phyloP scores from a whole-genome alignment of 2,888 invertebrate species.

The Ophion costatus region DNA sequence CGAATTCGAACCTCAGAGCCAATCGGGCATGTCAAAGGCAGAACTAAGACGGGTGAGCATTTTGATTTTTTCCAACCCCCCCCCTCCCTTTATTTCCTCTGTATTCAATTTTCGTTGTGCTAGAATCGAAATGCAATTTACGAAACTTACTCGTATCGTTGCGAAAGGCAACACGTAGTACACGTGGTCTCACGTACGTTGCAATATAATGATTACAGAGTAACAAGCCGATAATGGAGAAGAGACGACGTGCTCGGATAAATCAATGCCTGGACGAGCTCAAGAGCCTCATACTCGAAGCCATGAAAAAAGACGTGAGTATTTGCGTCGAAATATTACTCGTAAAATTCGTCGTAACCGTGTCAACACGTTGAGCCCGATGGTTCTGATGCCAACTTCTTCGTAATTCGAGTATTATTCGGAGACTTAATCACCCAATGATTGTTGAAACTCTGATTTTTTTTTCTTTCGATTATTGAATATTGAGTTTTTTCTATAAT shows the following conservation, averaged over 20 bases:
- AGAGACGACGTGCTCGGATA: slow-evolving; percentile 94
- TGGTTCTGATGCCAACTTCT: background rate
- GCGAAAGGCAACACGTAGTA: background rate
- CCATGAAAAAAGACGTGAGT: slow-evolving; percentile 96
- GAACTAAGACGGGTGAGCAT: slow-evolving; percentile 88
- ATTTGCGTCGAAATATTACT: slow-evolving; percentile 40
- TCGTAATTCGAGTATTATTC: background rate
- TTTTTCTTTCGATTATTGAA: background rate
- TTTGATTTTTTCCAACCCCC: background rate
- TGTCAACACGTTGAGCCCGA: background rate
- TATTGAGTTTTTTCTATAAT: background rate
- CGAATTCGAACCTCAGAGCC: slow-evolving; percentile 84
- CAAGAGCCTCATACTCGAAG: slow-evolving; percentile 93
- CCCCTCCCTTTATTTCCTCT: background rate
- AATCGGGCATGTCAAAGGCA: slow-evolving; percentile 88
- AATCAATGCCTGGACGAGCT: slow-evolving; percentile 95
- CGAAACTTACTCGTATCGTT: background rate
- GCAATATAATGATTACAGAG: slow-evolving; percentile 89
- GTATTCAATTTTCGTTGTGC: background rate
- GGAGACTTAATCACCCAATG: background rate
- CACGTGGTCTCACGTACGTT: slow-evolving; percentile 47
- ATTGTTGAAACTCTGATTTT: background rate
- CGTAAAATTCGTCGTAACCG: background rate
- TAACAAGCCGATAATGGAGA: slow-evolving; percentile 97
- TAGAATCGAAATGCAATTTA: background rate